Percentiles rank a stretch among this genome's conserved stretches.
These are phyloP conservation scores for Chymomyza fuscimana DNA, from an alignment of 2,888 invertebrate species.

Conservation along the genomic window DNA sequence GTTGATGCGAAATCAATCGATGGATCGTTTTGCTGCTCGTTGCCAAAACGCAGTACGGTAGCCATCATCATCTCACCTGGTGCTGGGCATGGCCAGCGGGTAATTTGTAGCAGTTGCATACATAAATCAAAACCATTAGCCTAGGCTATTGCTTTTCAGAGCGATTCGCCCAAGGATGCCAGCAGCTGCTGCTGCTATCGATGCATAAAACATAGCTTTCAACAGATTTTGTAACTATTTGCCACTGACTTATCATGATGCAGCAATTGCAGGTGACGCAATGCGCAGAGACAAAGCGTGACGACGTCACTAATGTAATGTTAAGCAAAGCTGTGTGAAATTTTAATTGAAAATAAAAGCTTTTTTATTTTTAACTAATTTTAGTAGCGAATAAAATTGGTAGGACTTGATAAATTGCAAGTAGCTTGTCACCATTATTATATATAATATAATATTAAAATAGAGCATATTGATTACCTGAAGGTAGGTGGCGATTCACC, in stretches of 20 bases:
- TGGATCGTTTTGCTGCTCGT: conserved; percentile 24
- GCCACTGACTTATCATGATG: neutral
- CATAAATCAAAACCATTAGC: conserved; percentile 43
- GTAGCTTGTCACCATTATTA: no score
- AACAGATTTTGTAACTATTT: conserved; percentile 7
- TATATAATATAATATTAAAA: no score
- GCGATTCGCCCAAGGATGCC: neutral
- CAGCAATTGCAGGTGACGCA: no score
- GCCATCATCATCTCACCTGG: conserved; percentile 21
- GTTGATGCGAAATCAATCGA: conserved; percentile 68
- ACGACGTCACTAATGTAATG: no score
- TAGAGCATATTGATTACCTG: no score
- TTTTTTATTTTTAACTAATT: no score
- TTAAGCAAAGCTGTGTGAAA: no score
- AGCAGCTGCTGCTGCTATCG: neutral
- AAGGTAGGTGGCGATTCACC: neutral
- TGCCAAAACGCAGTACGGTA: neutral
- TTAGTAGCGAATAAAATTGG: no score
- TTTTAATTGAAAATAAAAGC: no score
- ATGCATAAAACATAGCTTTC: neutral
- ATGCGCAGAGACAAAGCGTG: no score
- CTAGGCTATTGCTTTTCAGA: neutral
- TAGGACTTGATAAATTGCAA: no score
- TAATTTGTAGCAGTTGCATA: conserved; percentile 17
- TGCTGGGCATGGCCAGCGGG: neutral